Conservation (phyloP, 2,888 invertebrate genomes). For the Phoenoteleia sp. region DNA sequence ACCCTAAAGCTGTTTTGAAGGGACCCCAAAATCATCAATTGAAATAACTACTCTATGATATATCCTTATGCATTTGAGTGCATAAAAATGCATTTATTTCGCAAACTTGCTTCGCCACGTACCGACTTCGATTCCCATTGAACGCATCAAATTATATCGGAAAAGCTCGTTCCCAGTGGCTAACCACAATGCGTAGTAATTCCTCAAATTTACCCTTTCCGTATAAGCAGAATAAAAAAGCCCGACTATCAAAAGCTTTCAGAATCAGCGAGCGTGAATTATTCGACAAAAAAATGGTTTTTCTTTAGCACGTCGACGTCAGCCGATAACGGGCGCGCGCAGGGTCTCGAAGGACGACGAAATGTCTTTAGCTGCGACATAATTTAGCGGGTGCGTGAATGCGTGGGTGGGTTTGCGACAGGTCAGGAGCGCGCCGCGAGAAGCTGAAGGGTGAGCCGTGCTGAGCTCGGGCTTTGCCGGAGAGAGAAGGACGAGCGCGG, state of each 20-base stretch:
- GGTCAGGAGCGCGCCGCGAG: conserved; percentile 82
- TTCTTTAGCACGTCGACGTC: conserved; percentile 44
- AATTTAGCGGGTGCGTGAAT: conserved; percentile 74
- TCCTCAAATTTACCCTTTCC: background rate
- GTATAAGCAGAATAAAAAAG: background rate
- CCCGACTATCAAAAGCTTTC: conserved; percentile 29
- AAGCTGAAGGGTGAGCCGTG: conserved; percentile 60
- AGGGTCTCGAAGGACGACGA: conserved; percentile 59
- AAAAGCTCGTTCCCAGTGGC: too few species aligned
- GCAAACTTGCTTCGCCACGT: too few species aligned
- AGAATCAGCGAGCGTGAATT: conserved; percentile 53
- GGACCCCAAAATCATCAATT: too few species aligned
- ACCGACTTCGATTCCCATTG: too few species aligned
- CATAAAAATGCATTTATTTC: too few species aligned
- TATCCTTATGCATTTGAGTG: too few species aligned
- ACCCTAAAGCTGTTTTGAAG: too few species aligned
- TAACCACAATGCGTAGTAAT: too few species aligned
- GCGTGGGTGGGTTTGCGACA: conserved; percentile 84
- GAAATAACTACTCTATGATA: too few species aligned
- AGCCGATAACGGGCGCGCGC: conserved; percentile 46
- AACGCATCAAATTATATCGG: too few species aligned
- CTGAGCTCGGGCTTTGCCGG: conserved; percentile 54
- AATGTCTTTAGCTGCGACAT: conserved; percentile 71
- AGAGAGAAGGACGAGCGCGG: conserved; percentile 55
- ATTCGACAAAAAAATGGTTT: conserved; percentile 53